phyloP scores from a whole-genome alignment of 2,113 vertebrate genomes.

The Macaca mulatta region DNA sequence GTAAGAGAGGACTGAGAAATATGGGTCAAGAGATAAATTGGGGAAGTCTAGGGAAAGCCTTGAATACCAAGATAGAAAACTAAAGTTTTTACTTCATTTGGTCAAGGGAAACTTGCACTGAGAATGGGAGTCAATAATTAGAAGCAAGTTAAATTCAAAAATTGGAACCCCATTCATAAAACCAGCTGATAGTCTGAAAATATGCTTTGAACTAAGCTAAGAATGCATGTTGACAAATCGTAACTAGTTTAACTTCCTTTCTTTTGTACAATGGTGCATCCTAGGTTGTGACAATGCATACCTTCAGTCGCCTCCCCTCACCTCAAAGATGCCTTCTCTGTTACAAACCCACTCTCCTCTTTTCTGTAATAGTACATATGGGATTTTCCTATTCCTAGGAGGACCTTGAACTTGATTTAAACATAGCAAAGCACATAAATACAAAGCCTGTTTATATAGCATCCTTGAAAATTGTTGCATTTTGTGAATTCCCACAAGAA shows the following conservation, averaged over 20 bases:
- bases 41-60: neutral
- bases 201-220: neutral
- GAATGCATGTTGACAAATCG: rapidly evolving
- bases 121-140: neutral
- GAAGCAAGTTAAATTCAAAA: neutral
- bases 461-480: neutral
- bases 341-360: neutral
- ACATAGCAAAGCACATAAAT: neutral
- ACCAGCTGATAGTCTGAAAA: neutral
- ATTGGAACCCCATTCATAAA: neutral
- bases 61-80: neutral
- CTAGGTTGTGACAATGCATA: neutral
- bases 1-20: neutral
- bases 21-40: neutral
- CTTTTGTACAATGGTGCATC: neutral
- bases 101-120: neutral
- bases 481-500: conserved; percentile 18
- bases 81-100: neutral
- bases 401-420: neutral
- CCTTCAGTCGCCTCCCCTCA: neutral
- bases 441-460: neutral
- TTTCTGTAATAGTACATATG: neutral
- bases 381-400: neutral
- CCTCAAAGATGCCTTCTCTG: neutral
- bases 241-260: neutral